Conservation (phyloP, 2,797 vertebrate species). For the Poeciliopsis presidionis region DNA sequence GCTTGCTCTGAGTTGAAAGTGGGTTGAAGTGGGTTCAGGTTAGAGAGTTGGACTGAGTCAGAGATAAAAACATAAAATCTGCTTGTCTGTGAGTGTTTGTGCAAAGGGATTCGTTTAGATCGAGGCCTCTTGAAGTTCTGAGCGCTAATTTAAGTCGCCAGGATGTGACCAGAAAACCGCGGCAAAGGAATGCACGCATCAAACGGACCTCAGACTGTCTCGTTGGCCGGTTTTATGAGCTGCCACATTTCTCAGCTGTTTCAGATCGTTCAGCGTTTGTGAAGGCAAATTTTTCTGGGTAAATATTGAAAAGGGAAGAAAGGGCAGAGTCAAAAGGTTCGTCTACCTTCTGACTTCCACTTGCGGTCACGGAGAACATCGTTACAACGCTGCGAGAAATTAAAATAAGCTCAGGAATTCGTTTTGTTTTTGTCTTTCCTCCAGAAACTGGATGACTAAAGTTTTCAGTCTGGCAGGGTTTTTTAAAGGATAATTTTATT, state of each 20-base stretch:
- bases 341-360: background rate
- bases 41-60: background rate
- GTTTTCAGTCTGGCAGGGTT: too few relatives aligned
- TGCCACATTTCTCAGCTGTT: background rate
- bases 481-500: too few relatives aligned
- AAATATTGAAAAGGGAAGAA: background rate
- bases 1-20: conserved; percentile 12
- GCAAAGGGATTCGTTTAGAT: background rate
- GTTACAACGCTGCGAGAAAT: too few relatives aligned
- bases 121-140: background rate
- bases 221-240: background rate
- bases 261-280: background rate
- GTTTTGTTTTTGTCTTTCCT: too few relatives aligned
- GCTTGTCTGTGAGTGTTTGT: background rate
- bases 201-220: conserved; percentile 9
- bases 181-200: conserved; percentile 8
- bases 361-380: background rate
- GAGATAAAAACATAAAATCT: conserved; percentile 8
- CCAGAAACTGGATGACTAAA: too few relatives aligned
- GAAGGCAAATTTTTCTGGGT: background rate
- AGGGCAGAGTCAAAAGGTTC: background rate
- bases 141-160: background rate
- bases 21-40: background rate
- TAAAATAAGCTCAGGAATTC: too few relatives aligned
- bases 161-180: background rate